Evolutionary conservation across 2,888 invertebrate species (phyloP).

Genomic region (Chirona hameri): DNA sequence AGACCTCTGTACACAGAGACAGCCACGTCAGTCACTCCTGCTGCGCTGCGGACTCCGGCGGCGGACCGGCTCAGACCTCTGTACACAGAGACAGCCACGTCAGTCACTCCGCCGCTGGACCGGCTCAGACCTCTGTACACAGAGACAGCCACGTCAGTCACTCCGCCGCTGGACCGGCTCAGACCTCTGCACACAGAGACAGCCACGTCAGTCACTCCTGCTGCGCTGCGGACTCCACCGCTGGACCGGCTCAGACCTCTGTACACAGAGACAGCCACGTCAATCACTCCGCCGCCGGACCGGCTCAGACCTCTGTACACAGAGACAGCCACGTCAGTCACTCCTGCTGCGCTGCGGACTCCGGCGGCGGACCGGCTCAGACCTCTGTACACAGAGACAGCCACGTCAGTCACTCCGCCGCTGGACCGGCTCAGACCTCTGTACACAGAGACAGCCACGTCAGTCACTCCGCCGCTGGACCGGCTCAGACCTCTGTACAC

Average conservation of each 20-base stretch:
- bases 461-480: background rate
- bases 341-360: slow-evolving; percentile 1
- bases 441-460: background rate
- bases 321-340: background rate
- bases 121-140: background rate
- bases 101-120: background rate
- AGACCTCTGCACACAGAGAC: background rate
- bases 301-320: background rate
- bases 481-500: background rate
- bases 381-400: background rate
- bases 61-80: background rate
- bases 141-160: too few relatives aligned
- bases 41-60: slow-evolving; percentile 2
- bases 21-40: background rate
- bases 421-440: background rate
- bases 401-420: too few relatives aligned
- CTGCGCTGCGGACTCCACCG: background rate
- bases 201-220: background rate
- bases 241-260: background rate
- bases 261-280: background rate
- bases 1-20: background rate
- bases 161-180: background rate
- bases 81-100: background rate
- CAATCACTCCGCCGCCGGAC: background rate
- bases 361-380: background rate